phyloP scores from a whole-genome alignment of 2,888 invertebrate species.

The Melipona bicolor region DNA sequence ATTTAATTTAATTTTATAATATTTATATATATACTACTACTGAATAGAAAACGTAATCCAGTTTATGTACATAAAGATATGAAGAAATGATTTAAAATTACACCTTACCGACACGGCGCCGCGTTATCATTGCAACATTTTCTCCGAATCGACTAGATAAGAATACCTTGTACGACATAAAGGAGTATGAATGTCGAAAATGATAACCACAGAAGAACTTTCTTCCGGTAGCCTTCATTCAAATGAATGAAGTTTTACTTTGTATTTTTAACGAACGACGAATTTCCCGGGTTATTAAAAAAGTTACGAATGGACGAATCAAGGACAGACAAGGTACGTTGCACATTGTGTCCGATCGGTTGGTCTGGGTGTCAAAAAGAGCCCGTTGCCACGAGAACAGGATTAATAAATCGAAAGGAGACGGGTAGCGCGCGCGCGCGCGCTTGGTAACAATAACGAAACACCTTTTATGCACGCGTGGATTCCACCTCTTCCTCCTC shows the following conservation, averaged over 20 bases:
- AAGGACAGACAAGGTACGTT: background rate
- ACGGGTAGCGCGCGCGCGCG: slow-evolving; percentile 53
- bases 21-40: too few species aligned
- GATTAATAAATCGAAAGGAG: slow-evolving; percentile 73
- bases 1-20: too few species aligned
- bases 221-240: background rate
- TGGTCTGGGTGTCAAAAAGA: background rate
- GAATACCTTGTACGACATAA: too few species aligned
- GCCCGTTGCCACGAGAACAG: slow-evolving; percentile 57
- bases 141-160: too few species aligned
- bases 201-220: too few species aligned
- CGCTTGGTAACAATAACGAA: slow-evolving; percentile 83
- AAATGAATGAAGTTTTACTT: rapidly evolving
- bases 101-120: too few species aligned
- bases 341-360: slow-evolving; percentile 6
- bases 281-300: background rate
- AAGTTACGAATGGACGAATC: background rate
- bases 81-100: too few species aligned
- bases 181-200: background rate
- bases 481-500: slow-evolving; percentile 74
- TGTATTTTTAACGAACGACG: background rate
- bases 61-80: too few species aligned
- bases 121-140: too few species aligned
- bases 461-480: slow-evolving; percentile 80
- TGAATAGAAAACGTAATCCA: too few species aligned